phyloP scores from a whole-genome alignment of 2,113 vertebrate genomes.

The Malurus melanocephalus region DNA sequence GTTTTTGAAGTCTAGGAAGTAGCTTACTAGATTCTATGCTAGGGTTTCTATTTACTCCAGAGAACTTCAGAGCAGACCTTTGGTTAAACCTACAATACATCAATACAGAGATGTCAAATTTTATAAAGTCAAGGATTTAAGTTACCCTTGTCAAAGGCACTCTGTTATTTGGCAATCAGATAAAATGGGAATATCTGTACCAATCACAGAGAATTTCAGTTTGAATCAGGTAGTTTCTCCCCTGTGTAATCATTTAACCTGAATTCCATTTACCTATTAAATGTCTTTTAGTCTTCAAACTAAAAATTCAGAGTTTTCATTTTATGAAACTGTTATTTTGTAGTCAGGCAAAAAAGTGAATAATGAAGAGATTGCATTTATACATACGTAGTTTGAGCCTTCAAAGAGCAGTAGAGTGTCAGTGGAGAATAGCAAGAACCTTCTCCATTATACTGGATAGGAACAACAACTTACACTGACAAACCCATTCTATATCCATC shows the following conservation, averaged over 20 bases:
- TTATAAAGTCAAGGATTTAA: not conserved
- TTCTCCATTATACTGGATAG: not conserved
- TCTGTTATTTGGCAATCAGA: not conserved
- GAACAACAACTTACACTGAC: not conserved
- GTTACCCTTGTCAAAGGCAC: not conserved
- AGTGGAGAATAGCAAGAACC: not conserved
- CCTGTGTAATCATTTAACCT: not conserved
- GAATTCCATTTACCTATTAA: slow-evolving; percentile 15
- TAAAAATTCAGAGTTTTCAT: not conserved
- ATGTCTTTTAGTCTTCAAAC: not conserved
- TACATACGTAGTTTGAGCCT: not conserved
- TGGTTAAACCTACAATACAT: not conserved
- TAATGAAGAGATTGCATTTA: not conserved
- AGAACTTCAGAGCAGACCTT: not conserved
- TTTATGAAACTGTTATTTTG: not conserved
- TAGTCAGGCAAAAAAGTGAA: not conserved
- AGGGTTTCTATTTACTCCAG: not conserved
- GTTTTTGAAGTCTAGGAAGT: not conserved
- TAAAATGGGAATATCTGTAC: not conserved
- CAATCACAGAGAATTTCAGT: not conserved
- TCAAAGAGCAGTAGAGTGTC: not conserved
- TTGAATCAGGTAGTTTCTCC: not conserved
- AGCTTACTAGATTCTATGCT: not conserved
- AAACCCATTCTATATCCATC: not conserved
- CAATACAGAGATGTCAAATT: not conserved